Conservation (phyloP, 2,797 vertebrate genomes). For the Liparis tanakae region DNA sequence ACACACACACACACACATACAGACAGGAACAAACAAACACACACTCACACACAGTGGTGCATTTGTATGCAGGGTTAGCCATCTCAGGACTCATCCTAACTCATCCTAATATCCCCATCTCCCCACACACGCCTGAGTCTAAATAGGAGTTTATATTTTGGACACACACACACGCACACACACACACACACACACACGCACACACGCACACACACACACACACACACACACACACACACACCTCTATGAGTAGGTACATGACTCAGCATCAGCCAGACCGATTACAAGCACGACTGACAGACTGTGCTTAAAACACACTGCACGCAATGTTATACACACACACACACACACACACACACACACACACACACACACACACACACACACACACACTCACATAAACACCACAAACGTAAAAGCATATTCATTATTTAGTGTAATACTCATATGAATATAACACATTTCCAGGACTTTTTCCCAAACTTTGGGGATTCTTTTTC, state of each 20-base stretch:
- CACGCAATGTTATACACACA: conserved; percentile 38
- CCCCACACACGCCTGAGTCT: conserved; percentile 66
- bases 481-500: too few species aligned
- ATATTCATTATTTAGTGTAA: too few species aligned
- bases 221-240: conserved; percentile 39
- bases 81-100: conserved; percentile 72
- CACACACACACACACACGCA: conserved; percentile 40
- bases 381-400: too few species aligned
- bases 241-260: conserved; percentile 72
- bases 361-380: not conserved
- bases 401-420: too few species aligned
- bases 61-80: conserved; percentile 72
- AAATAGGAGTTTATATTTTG: conserved; percentile 75
- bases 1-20: conserved; percentile 1
- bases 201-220: conserved; percentile 62
- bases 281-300: conserved; percentile 74
- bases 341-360: conserved; percentile 13
- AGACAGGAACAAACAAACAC: conserved; percentile 34
- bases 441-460: too few species aligned
- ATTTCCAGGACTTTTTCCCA: too few species aligned
- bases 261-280: conserved; percentile 78
- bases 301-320: conserved; percentile 69
- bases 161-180: conserved; percentile 59
- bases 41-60: conserved; percentile 11
- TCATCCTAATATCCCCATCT: conserved; percentile 72